phyloP scores from a whole-genome alignment of 2,113 vertebrate species.

The Myotis brandtii region DNA sequence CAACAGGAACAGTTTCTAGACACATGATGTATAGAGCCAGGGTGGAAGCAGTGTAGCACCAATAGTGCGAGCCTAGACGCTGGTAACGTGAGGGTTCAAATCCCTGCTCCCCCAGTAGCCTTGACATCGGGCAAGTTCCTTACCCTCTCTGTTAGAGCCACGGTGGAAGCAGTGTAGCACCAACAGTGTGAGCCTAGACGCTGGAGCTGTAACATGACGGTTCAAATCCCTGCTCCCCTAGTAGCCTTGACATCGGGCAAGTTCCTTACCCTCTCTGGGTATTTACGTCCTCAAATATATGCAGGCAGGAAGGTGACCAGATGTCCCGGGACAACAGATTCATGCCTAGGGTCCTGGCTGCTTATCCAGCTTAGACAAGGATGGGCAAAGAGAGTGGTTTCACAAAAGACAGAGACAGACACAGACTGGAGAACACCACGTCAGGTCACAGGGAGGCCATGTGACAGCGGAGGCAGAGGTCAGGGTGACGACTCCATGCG shows the following conservation, averaged over 20 bases:
- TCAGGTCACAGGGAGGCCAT: neutral
- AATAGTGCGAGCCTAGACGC: fast-evolving
- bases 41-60: fast-evolving
- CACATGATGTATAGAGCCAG: fast-evolving
- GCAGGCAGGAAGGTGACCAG: neutral
- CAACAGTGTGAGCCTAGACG: fast-evolving
- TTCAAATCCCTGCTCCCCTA: fast-evolving
- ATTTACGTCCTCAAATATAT: neutral
- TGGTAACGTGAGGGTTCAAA: fast-evolving
- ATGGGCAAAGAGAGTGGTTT: neutral
- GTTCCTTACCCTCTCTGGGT: too few relatives aligned
- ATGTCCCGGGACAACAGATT: fast-evolving
- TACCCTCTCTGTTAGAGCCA: neutral
- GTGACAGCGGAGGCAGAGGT: fast-evolving
- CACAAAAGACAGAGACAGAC: neutral
- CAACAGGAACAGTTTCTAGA: fast-evolving
- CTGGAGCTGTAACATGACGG: neutral
- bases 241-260: neutral
- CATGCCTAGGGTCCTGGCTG: neutral
- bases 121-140: neutral
- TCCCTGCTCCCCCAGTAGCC: neutral
- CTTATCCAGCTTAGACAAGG: neutral
- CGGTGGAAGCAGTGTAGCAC: fast-evolving
- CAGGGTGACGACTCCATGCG: fast-evolving
- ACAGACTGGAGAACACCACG: neutral